Base-by-base conservation (phyloP, 2,888 invertebrate species). In the Elegia similella region DNA sequence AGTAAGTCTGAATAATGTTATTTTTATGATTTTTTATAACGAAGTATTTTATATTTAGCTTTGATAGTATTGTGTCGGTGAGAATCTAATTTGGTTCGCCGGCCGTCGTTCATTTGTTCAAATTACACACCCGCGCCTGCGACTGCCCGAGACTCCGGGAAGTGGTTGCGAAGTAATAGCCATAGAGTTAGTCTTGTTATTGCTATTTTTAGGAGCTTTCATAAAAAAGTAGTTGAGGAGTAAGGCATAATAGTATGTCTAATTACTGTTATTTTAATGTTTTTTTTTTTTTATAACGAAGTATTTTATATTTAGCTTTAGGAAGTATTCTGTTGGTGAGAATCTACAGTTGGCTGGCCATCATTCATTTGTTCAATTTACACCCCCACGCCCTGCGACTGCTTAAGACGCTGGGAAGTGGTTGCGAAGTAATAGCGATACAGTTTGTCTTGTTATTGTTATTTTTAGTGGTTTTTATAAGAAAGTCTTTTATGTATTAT, bases 361-460 rank as follows among this genome's bases (percentile, higher is more conserved):
- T 86, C 88, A 91, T 92, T 93, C 93, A 94, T 94, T 94, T 93
- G 93, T 93, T 92, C 93, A 86, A 92, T 92, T 93, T 92, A 92
- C 86, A 60, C 80, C 78, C 69, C 56, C 67, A 60, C 63, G 55
- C 64, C 34, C 13, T 42, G 30, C 13, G 42, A 47, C 46, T 32
- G 50, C 32, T 42, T 52, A 56, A 52, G 52, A 42, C 57, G 30
- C 34, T n/a, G 50, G 56, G 46, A 56, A 55, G 48, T 56, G 58
- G 44, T 59, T 56, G 56, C 30, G 29, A 50, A 47, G 56, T 56
- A 30, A 42, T 56, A 42, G 2, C 7, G 42, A 29, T 55, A 15
- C 5, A 23, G 23, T 23, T 54, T 43, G 38, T 43, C 6, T 30
- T 0, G 12, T 6, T 6, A 44, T 16, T 15, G 29, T 32, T 52